Base-by-base conservation (phyloP, 2,797 vertebrate genomes). In the Aratinga solstitialis region DNA sequence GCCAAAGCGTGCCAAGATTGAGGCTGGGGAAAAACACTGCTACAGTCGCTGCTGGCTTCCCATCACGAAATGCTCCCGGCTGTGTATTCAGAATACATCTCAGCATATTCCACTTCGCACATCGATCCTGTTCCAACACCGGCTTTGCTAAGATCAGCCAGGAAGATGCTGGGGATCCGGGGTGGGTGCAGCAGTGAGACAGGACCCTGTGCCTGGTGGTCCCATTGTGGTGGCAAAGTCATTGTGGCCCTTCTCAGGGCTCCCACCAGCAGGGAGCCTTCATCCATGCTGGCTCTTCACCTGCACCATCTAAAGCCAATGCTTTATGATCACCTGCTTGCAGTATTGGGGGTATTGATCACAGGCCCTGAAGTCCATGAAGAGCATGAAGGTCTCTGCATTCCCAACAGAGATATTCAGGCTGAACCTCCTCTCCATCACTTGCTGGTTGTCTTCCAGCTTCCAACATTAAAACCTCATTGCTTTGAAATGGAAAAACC, bases 151-250 rank as follows among this genome's bases (percentile, higher is more conserved):
- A 32, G 43, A 45, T 71, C 40, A 81, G 42, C 80, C 56, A 53
- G 88, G 74, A 90, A 84, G 84, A 65, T 6, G 11, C 7, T 40
- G 14, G 15, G 56, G n/a, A 24, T 24, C n/a, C 3, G 1, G 22
- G 56, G 22, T 36, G 56, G 10, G 14, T 36, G n/a, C 56, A 59
- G n/a, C 56, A 34, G n/a, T 34, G 56, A 10, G 56, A 16, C 5
- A 0, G 11, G 66, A 36, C 38, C 56, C 34, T 3, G 13, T 0
- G 9, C 0, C 1, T 6, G 30, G 63, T 63, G 91, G 11, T 32
- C 29, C 16, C 3, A 2, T 0, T 0, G 2, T 14, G 72, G 8
- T 26, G 53, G 36, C 22, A 61, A 47, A 95, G n/a, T 61, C 73
- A 34, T 47, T 7, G 1, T 0, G 3, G 16, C 63, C 47, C 50